Percentiles rank a stretch among this genome's conserved stretches.
These are phyloP conservation scores for Steatocranus sp. DNA, from an alignment of 2,797 vertebrate species.

Conservation along the genomic window DNA sequence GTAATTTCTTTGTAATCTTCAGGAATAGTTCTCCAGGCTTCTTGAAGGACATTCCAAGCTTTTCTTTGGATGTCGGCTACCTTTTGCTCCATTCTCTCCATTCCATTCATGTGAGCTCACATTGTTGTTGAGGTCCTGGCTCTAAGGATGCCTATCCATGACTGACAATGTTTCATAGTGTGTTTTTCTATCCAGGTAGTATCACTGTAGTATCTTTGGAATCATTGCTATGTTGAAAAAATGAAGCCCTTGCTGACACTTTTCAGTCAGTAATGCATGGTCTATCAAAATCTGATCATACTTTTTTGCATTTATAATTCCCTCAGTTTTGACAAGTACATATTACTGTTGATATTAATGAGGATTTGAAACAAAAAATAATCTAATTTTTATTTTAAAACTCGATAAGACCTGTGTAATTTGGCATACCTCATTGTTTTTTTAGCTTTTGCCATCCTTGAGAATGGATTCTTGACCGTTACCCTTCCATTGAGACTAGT, in stretches of 20 bases:
- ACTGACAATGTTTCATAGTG: neutral
- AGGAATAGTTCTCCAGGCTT: neutral
- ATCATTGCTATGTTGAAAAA: neutral
- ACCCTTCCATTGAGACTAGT: neutral
- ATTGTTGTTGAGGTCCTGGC: neutral
- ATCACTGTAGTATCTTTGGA: neutral
- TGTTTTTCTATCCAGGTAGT: neutral
- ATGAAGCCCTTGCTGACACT: neutral
- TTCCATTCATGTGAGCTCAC: neutral
- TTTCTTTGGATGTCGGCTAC: neutral
- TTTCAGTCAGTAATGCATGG: neutral
- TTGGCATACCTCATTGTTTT: neutral
- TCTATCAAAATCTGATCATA: neutral
- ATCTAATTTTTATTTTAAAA: neutral
- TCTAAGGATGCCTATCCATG: neutral
- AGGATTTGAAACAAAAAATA: neutral
- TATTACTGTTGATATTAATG: neutral
- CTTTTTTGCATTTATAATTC: neutral
- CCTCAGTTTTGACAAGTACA: neutral
- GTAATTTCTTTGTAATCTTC: neutral
- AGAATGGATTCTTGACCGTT: neutral
- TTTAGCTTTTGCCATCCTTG: neutral
- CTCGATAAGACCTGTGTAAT: neutral
- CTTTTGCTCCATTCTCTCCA: neutral
- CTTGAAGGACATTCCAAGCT: neutral